These are phyloP conservation scores for Lepus americanus DNA, from an alignment of 2,113 vertebrate species.

Conservation along the genomic window DNA sequence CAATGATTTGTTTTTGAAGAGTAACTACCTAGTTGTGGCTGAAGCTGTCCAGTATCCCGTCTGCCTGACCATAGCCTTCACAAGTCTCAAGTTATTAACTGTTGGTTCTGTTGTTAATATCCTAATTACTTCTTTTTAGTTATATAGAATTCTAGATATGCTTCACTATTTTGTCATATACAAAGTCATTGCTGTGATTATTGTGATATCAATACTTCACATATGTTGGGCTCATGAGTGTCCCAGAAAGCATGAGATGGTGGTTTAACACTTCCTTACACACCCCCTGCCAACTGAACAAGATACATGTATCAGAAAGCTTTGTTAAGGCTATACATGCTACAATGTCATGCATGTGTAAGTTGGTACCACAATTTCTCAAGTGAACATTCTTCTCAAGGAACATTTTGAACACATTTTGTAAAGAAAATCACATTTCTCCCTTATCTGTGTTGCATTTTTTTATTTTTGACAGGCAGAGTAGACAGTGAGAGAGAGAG, in stretches of 20 bases:
- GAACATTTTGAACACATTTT: background rate
- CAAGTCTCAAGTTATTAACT: background rate
- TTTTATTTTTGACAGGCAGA: no score
- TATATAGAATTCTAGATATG: background rate
- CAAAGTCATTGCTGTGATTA: background rate
- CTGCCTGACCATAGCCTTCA: background rate
- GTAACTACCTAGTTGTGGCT: background rate
- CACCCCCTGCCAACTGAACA: background rate
- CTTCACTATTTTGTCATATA: background rate
- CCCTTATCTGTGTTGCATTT: background rate
- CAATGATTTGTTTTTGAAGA: background rate
- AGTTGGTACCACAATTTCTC: background rate
- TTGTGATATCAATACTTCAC: background rate
- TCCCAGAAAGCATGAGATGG: background rate
- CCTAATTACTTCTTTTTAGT: background rate
- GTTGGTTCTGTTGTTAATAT: background rate
- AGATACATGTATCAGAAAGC: background rate
- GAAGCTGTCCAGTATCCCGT: background rate
- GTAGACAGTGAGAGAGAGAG: no score
- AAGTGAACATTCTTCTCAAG: background rate
- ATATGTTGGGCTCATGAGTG: background rate
- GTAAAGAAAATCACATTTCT: slow-evolving; percentile 13
- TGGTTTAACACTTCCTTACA: background rate
- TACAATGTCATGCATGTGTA: background rate
- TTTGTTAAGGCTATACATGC: background rate